phyloP scores from a whole-genome alignment of 1,140 invertebrate genomes.

The Meloidogyne exigua region DNA sequence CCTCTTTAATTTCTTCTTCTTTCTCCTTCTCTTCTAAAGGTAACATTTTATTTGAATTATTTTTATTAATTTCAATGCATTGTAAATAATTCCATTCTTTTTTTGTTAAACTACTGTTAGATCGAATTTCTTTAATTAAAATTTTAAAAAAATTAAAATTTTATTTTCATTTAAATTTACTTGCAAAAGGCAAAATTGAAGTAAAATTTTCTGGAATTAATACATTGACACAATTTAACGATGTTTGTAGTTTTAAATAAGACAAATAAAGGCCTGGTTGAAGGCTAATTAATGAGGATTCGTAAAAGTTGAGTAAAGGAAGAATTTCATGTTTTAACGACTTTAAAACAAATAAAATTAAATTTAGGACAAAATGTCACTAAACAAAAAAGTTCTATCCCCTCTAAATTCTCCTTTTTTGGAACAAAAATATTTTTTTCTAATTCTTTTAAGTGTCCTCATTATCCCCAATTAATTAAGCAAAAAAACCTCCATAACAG shows the following conservation, averaged over 20 bases:
- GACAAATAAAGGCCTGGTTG: slow-evolving; percentile 84
- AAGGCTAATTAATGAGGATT: slow-evolving; percentile 78
- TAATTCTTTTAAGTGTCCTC: background rate
- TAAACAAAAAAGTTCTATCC: too few relatives aligned
- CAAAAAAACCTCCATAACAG: slow-evolving; percentile 33
- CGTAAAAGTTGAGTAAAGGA: slow-evolving; percentile 82
- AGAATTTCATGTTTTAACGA: slow-evolving; percentile 24
- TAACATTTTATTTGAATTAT: too few relatives aligned
- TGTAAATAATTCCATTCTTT: slow-evolving; percentile 36
- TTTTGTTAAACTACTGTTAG: slow-evolving; percentile 85
- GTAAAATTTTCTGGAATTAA: slow-evolving; percentile 84
- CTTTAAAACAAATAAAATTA: background rate
- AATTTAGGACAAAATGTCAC: slow-evolving; percentile 21
- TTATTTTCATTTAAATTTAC: background rate
- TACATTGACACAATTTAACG: slow-evolving; percentile 87
- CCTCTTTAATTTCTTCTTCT: slow-evolving; percentile 8
- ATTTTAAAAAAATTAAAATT: background rate
- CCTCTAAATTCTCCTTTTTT: background rate
- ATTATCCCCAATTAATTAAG: too few relatives aligned
- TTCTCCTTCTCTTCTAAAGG: background rate
- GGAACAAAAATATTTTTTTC: too few relatives aligned
- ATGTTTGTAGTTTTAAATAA: slow-evolving; percentile 90
- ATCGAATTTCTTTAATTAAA: slow-evolving; percentile 72
- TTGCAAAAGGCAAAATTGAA: slow-evolving; percentile 85
- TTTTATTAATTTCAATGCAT: background rate